Evolutionary conservation across 1,140 invertebrate species (phyloP), one percentile per base, ranked within the genome.

Genomic region (Drosophila lowei): DNA sequence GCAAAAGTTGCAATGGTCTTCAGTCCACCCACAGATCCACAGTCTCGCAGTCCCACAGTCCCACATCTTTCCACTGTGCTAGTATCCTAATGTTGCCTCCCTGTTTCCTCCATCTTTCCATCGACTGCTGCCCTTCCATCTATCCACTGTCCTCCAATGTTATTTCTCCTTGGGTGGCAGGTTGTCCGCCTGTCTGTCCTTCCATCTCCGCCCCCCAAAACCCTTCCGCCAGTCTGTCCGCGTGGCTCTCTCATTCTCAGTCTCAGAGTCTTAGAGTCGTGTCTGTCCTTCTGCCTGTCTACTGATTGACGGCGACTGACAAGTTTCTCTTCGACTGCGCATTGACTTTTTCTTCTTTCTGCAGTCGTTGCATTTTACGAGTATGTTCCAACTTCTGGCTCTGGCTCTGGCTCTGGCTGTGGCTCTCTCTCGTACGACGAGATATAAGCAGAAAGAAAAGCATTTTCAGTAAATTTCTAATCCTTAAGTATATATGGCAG

Each of bases 401-500:
- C 43, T 34, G 34, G 46, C 55, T 70, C 44, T 70, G 41, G 28
- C 25, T 50, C 56, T 30, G 43, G 11, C 38, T 48, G 28, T 25
- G 49, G 30, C 41, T 38, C 34, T 49, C 30, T 23, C 42, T 18
- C 21, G 13, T 49, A 38, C 30, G 34, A 38, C 34, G 34, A 38
- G 34, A 38, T 38, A 70, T 77, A 77, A 76, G 74, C 57, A 77
- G 71, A 79, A 77, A 64, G 68, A 64, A 63, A 72, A 84, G 72
- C 76, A 86, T 86, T 88, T 38, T 89, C 83, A 88, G 78, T 88
- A 88, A 88, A 88, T 88, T 88, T 88, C 83, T 88, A 88, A 88
- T 88, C 83, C 83, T 88, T 88, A 88, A 88, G 83, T 88, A 88
- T 88, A 86, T 86, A 88, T 88, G 83, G 75, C 81, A 81, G 80